Base-by-base conservation (phyloP, 2,113 vertebrate genomes). In the Pogonocichla stellata region DNA sequence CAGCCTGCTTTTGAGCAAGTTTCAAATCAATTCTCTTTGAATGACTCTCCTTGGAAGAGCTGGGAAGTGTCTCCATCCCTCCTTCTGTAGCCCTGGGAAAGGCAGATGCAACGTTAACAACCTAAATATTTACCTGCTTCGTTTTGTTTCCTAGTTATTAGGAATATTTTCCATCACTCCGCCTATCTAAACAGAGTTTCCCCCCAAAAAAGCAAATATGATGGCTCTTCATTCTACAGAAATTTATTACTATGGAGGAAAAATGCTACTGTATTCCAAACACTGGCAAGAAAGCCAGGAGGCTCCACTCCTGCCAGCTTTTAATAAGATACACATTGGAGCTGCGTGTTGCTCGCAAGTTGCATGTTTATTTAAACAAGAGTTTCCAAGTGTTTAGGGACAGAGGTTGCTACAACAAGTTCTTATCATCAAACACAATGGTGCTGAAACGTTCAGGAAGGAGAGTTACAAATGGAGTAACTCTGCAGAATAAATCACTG, bases 241-340 rank as follows among this genome's bases (percentile, higher is more conserved):
- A 96, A 95, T 97, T 97, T 96, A 97, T 88, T 80, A 8, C 24
- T 80, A 34, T 15, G 1, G 88, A 95, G 94, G 64, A 92, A 90
- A 85, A 98, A 95, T 84, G 94, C 97, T 96, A 93, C 97, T 94
- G 96, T 97, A 96, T 93, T 95, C 96, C 98, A 98, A 73, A 90
- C 90, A 86, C 90, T 80, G 96, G 92, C 94, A 73, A 50, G 84
- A 71, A 67, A 95, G 86, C 88, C 14, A 24, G 69, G 81, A 79
- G 77, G 29, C 58, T 86, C 80, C 0, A 4, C 38, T 82, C 80
- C 97, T 97, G 98, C 98, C 97, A 98, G 95, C 66, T 96, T 93
- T 97, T 98, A 98, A 97, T 97, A 96, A 89, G 93, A 98, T 86
- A 93, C 98, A 98, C 97, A 98, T 98, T 98, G 93, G 94, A 92